Evolutionary conservation across 1,140 invertebrate species (phyloP).

Genomic region (Drosophila sp.): DNA sequence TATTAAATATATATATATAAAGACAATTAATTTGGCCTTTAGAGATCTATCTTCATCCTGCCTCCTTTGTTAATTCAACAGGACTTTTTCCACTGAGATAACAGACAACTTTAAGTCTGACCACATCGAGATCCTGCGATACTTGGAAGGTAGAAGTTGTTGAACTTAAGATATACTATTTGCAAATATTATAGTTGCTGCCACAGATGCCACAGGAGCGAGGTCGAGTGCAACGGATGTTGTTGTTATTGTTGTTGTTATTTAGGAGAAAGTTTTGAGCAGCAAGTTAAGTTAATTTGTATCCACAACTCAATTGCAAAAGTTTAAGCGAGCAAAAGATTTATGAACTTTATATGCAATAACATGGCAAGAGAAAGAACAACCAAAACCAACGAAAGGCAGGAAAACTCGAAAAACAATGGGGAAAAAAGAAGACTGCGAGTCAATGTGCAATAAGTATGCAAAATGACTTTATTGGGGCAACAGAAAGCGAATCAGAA

Average conservation of each 20-base stretch:
- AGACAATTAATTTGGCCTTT: too few species aligned
- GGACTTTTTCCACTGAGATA: too few species aligned
- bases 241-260: constrained; percentile 59
- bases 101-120: background rate
- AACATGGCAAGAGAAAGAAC: constrained; percentile 50
- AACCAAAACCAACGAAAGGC: constrained; percentile 9
- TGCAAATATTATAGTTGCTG: constrained; percentile 74
- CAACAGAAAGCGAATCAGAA: constrained; percentile 5
- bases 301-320: constrained; percentile 81
- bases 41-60: background rate
- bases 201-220: constrained; percentile 42
- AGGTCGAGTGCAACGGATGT: constrained; percentile 5
- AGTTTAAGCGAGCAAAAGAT: constrained; percentile 82
- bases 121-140: background rate
- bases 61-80: background rate
- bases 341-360: constrained; percentile 82
- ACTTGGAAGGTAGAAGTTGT: background rate
- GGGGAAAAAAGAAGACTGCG: constrained; percentile 49
- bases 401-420: constrained; percentile 61
- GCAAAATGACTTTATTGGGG: constrained; percentile 24
- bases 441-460: constrained; percentile 57
- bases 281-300: constrained; percentile 81
- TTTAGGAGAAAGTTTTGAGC: constrained; percentile 68
- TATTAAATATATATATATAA: too few species aligned
- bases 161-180: constrained; percentile 62